These are phyloP conservation scores for Cenopis cana DNA, from an alignment of 2,888 invertebrate species.

Conservation along the genomic window DNA sequence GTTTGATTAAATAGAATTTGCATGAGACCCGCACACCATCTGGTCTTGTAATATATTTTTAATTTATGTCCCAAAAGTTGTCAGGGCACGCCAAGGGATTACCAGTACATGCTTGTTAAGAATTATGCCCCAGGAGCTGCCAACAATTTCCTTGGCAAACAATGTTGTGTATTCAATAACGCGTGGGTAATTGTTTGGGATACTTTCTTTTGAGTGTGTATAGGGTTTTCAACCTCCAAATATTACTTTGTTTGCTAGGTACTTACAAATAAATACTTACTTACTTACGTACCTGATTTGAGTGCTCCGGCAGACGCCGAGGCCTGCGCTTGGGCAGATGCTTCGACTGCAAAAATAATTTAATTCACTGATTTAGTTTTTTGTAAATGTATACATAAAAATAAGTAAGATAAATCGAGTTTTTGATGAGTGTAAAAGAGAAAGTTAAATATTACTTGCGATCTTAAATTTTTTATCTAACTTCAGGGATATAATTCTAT, in stretches of 20 bases:
- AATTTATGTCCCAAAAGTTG: constrained; percentile 79
- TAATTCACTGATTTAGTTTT: too few relatives aligned
- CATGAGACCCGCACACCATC: constrained; percentile 72
- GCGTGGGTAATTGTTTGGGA: constrained; percentile 37
- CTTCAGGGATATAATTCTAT: too few relatives aligned
- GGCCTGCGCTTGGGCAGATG: constrained; percentile 1
- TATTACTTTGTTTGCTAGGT: constrained; percentile 39
- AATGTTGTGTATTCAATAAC: constrained; percentile 43
- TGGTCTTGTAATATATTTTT: constrained; percentile 79
- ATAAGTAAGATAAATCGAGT: too few relatives aligned
- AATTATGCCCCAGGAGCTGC: constrained; percentile 60
- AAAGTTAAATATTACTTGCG: too few relatives aligned
- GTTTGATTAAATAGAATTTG: constrained; percentile 79
- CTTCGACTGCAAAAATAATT: constrained; percentile 13
- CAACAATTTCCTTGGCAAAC: constrained; percentile 57
- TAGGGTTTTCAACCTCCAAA: constrained; percentile 13
- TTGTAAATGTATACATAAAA: too few relatives aligned
- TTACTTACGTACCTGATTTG: constrained; percentile 54
- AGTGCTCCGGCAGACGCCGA: constrained; percentile 46
- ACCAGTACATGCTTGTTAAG: constrained; percentile 62
- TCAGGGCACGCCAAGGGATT: constrained; percentile 59
- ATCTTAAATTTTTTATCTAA: too few relatives aligned
- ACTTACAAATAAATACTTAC: too few relatives aligned
- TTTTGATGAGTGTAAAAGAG: too few relatives aligned
- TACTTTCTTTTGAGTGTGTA: constrained; percentile 34